Evolutionary conservation across 2,888 invertebrate genomes (phyloP).

Genomic region (Dione juno): DNA sequence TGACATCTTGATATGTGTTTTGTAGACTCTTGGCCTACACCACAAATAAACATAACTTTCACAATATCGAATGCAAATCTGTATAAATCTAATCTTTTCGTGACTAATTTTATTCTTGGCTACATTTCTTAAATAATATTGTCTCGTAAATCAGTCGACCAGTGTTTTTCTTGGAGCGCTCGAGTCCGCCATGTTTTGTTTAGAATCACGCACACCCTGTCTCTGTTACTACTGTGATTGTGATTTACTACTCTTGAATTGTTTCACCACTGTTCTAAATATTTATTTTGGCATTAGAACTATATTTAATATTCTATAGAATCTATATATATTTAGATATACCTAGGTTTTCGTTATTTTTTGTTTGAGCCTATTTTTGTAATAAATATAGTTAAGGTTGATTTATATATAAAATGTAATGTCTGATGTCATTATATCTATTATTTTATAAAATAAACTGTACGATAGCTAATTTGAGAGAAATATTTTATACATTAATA

Average conservation of each 20-base stretch:
- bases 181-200: slow-evolving; percentile 74
- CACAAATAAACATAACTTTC: slow-evolving; percentile 42
- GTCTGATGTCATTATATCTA: no score
- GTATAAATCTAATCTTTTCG: slow-evolving; percentile 71
- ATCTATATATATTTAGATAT: background rate
- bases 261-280: slow-evolving; percentile 57
- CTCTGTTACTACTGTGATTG: slow-evolving; percentile 65
- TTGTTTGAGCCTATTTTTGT: background rate
- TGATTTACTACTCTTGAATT: slow-evolving; percentile 75
- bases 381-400: no score
- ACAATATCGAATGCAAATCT: slow-evolving; percentile 60
- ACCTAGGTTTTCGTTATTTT: background rate
- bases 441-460: no score
- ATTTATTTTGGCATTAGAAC: slow-evolving; percentile 54
- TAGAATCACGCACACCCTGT: slow-evolving; percentile 81
- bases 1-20: slow-evolving; percentile 12
- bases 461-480: no score
- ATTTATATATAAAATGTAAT: background rate
- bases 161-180: slow-evolving; percentile 80
- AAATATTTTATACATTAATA: no score
- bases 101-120: slow-evolving; percentile 77
- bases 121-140: slow-evolving; percentile 79
- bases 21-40: background rate
- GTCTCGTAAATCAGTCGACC: slow-evolving; percentile 80
- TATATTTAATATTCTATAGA: slow-evolving; percentile 40